phyloP scores from a whole-genome alignment of 2,113 vertebrate genomes.

The Boleophthalmus pectinirostris region DNA sequence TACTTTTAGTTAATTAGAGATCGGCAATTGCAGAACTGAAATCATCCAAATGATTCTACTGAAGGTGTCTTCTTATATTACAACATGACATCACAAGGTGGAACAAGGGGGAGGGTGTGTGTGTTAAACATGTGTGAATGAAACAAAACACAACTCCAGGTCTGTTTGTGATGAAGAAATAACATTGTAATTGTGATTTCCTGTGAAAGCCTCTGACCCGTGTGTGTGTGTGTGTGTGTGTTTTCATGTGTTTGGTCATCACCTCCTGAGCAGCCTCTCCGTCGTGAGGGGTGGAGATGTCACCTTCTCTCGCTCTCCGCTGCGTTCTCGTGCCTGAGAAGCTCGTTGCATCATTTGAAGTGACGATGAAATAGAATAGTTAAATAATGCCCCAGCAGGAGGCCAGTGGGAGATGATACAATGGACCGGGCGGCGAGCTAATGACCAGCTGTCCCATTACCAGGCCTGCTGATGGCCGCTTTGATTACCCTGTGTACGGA shows the following conservation, averaged over 20 bases:
- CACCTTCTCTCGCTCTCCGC: conserved; percentile 46
- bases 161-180: too few relatives aligned
- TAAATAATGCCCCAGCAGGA: conserved; percentile 78
- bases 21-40: too few relatives aligned
- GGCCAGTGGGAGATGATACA: conserved; percentile 62
- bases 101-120: too few relatives aligned
- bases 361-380: conserved; percentile 74
- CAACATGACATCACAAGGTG: too few relatives aligned
- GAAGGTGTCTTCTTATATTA: too few relatives aligned
- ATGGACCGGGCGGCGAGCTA: conserved; percentile 63
- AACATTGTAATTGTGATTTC: too few relatives aligned
- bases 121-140: too few relatives aligned
- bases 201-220: neutral
- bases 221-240: neutral
- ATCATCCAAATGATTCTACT: too few relatives aligned
- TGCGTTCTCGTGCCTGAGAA: conserved; percentile 54
- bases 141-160: too few relatives aligned
- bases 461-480: conserved; percentile 56
- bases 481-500: conserved; percentile 53
- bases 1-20: too few relatives aligned
- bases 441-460: conserved; percentile 77
- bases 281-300: conserved; percentile 53
- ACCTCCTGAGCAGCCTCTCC: conserved; percentile 26
- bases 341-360: conserved; percentile 70
- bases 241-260: conserved; percentile 24